Base-by-base conservation (phyloP, 2,113 vertebrate species). In the Ginglymostoma cirratum region DNA sequence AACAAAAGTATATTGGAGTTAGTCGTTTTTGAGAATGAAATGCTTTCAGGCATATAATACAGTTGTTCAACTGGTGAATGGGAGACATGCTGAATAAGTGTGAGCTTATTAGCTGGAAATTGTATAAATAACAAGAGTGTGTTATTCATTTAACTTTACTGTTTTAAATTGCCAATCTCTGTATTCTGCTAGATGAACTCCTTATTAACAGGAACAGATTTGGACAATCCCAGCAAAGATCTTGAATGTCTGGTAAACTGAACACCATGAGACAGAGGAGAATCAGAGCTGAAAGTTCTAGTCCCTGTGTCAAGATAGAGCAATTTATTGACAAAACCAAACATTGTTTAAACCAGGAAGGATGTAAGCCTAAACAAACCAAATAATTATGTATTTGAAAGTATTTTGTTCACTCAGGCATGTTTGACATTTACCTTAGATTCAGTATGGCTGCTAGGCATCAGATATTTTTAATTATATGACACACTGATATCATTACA, bases 381-480 rank as follows among this genome's bases (percentile, higher is more conserved):
- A 95, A 72, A 72, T 70, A 95, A 66, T 66, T 93, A 93, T 34
- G 38, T 93, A 5, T 92, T 93, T 17, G 19, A 66, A 93, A 38
- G 65, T 21, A 2, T 72, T 95, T 95, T 95, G 15, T 95, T 95
- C 42, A 95, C 94, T 76, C 4, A 34, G 12, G 66, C 69, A 70
- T 45, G 66, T 72, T 72, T 72, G 66, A 72, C 67, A 95, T 94
- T 94, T 94, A 65, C 93, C 30, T 69, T 42, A 89, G 86, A 14
- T 90, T 48, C 48, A 70, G 93, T 21, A 94, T 42, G 14, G 21
- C 42, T 72, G 94, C 24, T 5, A 52, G 67, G 66, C 24, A 95
- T 95, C 67, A 95, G 69, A 72, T 95, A 95, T 72, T 72, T 76
- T 70, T 95, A 95, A 72, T 52, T 72, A 52, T 48, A 12, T 23